phyloP scores from a whole-genome alignment of 2,888 invertebrate species.

The Cheiracanthium punctorium region DNA sequence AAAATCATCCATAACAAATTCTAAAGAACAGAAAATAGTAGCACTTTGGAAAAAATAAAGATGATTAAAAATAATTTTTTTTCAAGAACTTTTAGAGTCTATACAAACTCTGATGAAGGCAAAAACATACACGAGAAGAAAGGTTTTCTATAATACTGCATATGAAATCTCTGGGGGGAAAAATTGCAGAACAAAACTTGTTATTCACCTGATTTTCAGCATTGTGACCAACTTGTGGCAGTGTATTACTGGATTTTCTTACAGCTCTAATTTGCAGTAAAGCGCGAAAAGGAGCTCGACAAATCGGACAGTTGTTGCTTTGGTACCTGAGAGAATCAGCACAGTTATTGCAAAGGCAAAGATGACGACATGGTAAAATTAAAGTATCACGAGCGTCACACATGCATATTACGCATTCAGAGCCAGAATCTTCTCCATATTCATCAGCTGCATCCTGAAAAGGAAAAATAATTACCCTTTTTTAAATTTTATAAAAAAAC shows the following conservation, averaged over 20 bases:
- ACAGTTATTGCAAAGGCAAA: constrained; percentile 97
- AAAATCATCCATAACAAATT: too few species aligned
- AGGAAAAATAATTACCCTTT: too few species aligned
- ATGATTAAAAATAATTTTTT: too few species aligned
- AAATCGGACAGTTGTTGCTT: constrained; percentile 99
- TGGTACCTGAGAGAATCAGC: constrained; percentile 97
- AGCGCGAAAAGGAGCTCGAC: constrained; percentile 98
- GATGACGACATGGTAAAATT: constrained; percentile 96
- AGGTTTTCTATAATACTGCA: not conserved
- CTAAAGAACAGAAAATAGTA: too few species aligned
- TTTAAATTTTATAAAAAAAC: too few species aligned
- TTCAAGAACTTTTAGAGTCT: too few species aligned
- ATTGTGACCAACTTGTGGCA: constrained; percentile 57
- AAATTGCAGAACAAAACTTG: not conserved
- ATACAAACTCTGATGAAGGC: too few species aligned
- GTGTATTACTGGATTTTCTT: constrained; percentile 80
- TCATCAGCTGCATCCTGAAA: constrained; percentile 79
- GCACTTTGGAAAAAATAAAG: too few species aligned
- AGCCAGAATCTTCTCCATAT: constrained; percentile 93
- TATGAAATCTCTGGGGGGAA: not conserved
- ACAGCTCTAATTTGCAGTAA: constrained; percentile 95
- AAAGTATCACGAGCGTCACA: constrained; percentile 97
- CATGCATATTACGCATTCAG: constrained; percentile 99
- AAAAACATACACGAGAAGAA: too few species aligned
- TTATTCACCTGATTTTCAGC: constrained; percentile 62